Conservation (phyloP, 2,797 vertebrate genomes). For the Synanceia verrucosa region DNA sequence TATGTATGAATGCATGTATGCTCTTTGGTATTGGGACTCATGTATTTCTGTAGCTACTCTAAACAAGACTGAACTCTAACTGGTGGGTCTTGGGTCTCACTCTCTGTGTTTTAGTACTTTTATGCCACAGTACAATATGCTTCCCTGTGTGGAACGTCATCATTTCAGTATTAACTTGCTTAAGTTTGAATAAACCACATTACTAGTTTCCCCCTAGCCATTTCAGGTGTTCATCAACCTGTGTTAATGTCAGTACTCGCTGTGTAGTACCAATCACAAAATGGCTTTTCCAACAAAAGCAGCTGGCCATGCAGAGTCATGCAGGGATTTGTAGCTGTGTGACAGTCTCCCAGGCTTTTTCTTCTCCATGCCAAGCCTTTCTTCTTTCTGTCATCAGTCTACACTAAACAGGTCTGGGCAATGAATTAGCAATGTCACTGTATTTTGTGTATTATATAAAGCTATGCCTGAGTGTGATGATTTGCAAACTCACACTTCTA, state of each 20-base stretch:
- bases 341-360: conserved; percentile 43
- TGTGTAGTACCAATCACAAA: conserved; percentile 27
- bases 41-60: not conserved
- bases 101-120: not conserved
- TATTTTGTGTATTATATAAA: conserved; percentile 16
- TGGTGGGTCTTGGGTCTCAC: conserved; percentile 3
- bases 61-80: not conserved
- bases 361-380: conserved; percentile 29
- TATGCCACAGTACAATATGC: not conserved
- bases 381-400: conserved; percentile 8
- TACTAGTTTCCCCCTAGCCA: not conserved
- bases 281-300: conserved; percentile 28
- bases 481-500: conserved; percentile 10
- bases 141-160: not conserved
- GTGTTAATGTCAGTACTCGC: conserved; percentile 38
- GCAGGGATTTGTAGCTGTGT: conserved; percentile 48
- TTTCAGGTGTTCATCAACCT: conserved; percentile 29
- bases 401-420: conserved; percentile 21
- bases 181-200: conserved; percentile 12
- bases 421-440: conserved; percentile 4
- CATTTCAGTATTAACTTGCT: conserved; percentile 14
- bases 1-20: too few relatives aligned
- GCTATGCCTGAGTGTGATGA: conserved; percentile 13
- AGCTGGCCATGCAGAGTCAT: conserved; percentile 41
- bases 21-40: not conserved